phyloP scores from a whole-genome alignment of 2,797 vertebrate genomes.

The Scolopax rusticola region DNA sequence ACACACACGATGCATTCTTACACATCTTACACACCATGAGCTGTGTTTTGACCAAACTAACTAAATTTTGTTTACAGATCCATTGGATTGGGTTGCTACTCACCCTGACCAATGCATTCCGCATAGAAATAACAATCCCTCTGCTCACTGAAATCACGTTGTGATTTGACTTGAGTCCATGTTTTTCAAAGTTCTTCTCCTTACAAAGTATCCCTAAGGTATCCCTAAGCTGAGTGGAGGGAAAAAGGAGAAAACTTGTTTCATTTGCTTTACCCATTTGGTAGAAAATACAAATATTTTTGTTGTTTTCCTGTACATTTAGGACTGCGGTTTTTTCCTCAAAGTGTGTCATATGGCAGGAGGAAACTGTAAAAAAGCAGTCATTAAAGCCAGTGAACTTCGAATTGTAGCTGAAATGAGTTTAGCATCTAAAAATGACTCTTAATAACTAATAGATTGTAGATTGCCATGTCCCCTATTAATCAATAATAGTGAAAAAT shows the following conservation, averaged over 20 bases:
- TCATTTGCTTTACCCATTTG: not conserved
- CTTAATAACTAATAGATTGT: not conserved
- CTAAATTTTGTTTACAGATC: not conserved
- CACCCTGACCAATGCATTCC: not conserved
- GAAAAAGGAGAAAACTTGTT: not conserved
- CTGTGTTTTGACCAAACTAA: not conserved
- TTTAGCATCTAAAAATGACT: not conserved
- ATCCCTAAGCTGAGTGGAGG: not conserved
- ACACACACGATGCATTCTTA: rapidly evolving
- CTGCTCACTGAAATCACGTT: not conserved
- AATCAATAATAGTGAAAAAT: not conserved
- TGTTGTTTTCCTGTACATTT: not conserved
- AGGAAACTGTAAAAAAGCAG: not conserved
- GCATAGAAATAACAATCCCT: not conserved
- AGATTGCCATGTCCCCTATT: not conserved
- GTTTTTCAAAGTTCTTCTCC: not conserved
- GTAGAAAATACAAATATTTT: not conserved
- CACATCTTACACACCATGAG: not conserved
- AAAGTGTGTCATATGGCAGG: not conserved
- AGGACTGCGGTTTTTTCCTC: not conserved
- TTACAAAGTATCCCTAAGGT: not conserved
- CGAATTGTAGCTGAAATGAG: not conserved
- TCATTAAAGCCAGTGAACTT: not conserved
- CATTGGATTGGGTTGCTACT: not conserved
- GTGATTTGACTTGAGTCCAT: not conserved